A percentile compares a stretch with the other conserved stretches of the same genome.
These are phyloP conservation scores for Grantiella picta DNA, from an alignment of 2,113 vertebrate genomes.

Conservation along the genomic window DNA sequence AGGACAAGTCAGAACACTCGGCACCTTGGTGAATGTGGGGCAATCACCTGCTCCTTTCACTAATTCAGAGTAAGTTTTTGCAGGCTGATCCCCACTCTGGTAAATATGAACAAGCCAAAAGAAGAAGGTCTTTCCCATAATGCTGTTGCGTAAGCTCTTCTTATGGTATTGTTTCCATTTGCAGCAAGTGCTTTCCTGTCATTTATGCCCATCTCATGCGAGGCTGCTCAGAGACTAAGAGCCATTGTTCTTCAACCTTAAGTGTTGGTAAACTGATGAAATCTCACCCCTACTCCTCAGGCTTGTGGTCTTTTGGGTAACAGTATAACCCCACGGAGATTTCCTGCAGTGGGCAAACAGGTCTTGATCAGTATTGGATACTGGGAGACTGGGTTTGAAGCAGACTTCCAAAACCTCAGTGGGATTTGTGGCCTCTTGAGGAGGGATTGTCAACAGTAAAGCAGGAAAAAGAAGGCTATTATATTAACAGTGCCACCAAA, in stretches of 20 bases:
- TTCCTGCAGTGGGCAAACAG: not conserved
- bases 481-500: not conserved
- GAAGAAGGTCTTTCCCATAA: not conserved
- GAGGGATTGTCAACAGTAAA: not conserved
- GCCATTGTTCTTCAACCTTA: not conserved
- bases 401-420: not conserved
- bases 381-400: not conserved
- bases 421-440: not conserved
- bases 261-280: not conserved
- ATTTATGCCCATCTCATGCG: not conserved
- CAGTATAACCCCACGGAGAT: not conserved
- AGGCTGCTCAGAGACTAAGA: not conserved
- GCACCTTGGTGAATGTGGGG: not conserved
- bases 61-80: not conserved
- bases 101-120: not conserved
- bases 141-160: not conserved
- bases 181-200: not conserved
- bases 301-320: not conserved
- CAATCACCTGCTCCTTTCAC: not conserved
- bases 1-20: not conserved
- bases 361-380: not conserved
- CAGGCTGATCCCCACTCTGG: not conserved
- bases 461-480: conserved; percentile 14
- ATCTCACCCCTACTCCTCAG: not conserved
- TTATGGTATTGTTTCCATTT: not conserved